Base-by-base conservation (phyloP, 2,113 vertebrate species). In the Dicerorhinus sumatrensis region DNA sequence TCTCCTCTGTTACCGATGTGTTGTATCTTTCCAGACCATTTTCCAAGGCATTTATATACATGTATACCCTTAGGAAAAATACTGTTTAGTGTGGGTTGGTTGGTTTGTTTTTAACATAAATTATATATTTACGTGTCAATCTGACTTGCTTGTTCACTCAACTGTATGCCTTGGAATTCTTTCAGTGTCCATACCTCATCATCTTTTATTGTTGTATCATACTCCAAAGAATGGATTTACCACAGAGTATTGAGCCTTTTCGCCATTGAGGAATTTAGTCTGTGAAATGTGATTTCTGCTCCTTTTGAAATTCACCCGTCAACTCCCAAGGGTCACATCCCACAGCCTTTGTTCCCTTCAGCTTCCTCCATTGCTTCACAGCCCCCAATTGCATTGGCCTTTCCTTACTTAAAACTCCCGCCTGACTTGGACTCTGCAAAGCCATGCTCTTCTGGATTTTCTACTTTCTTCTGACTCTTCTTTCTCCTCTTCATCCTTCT, bases 401-500 rank as follows among this genome's bases (percentile, higher is more conserved):
- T 70, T 58, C 17, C 46, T 77, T 36, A 58, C 51, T 27, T 58
- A 72, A 85, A 77, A 60, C 14, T 56, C 25, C 73, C 56, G 65
- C 20, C 0, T 51, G 85, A 62, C 58, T 95, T 70, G 56, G 36
- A 72, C 27, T n/a, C 54, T 39, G 33, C 9, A 33, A 29, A 97
- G 67, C 51, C 73, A 1, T 21, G 29, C 2, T 48, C 18, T 75
- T 83, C 70, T 54, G 58, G 39, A 62, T 60, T 54, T 62, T 9
- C 60, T 48, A 8, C 75, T 84, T 11, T 96, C 98, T 97, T 97
- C 97, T 96, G 36, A 97, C 85, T 95, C 98, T 97, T 97, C 94
- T 94, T 97, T 98, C 90, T 96, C 96, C 92, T 97, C 96, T 97
- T 97, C 97, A 97, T 18, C n/a, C 27, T 73, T 60, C 25, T 27